Percentiles rank a stretch among this genome's conserved stretches.
Evolutionary conservation across 2,888 invertebrate genomes (phyloP).

Genomic region (Drosophila suboccidentalis): DNA sequence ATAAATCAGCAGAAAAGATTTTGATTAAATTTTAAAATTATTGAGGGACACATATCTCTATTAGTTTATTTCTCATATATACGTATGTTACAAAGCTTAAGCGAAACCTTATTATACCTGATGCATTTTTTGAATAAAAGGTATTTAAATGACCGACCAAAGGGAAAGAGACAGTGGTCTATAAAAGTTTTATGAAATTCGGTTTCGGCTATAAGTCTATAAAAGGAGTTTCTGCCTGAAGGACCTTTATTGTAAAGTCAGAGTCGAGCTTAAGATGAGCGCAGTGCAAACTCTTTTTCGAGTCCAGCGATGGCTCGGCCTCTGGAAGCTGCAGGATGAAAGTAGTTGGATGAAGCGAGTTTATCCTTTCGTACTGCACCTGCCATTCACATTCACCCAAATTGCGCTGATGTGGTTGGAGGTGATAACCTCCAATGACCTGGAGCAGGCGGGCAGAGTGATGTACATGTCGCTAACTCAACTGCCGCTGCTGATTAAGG

Average conservation of each 20-base stretch:
- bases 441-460: conserved; percentile 63
- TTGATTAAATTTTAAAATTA: background rate
- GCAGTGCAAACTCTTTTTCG: conserved; percentile 34
- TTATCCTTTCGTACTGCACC: conserved; percentile 55
- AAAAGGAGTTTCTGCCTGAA: conserved; percentile 35
- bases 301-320: conserved; percentile 46
- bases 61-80: background rate
- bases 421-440: conserved; percentile 42
- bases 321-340: conserved; percentile 44
- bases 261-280: conserved; percentile 18
- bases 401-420: conserved; percentile 67
- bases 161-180: background rate
- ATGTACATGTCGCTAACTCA: conserved; percentile 72
- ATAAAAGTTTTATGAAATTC: conserved; percentile 17
- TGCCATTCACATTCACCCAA: conserved; percentile 61
- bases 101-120: background rate
- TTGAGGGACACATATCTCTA: background rate
- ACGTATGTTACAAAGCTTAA: background rate
- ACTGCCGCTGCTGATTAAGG: conserved; percentile 56
- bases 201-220: conserved; percentile 48
- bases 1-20: background rate
- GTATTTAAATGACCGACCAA: background rate
- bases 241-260: conserved; percentile 1
- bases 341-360: conserved; percentile 11
- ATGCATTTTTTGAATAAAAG: background rate